Percentiles rank a stretch among this genome's conserved stretches.
Conservation (phyloP, 92 coral and sea anemone species). For the Epizoanthus rinbou region DNA sequence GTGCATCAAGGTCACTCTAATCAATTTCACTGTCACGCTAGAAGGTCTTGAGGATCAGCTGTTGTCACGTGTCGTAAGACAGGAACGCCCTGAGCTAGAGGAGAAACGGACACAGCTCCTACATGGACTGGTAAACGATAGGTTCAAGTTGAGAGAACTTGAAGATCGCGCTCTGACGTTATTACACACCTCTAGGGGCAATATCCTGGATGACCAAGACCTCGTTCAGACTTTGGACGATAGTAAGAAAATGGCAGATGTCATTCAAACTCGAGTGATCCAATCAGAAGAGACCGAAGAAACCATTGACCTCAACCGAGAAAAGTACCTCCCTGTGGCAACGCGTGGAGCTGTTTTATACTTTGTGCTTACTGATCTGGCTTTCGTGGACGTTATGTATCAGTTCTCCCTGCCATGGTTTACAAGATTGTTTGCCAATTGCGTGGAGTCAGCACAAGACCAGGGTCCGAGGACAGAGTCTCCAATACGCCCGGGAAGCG, state of each 20-base stretch:
- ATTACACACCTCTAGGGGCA: conserved; percentile 86
- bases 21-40: conserved; percentile 94
- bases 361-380: conserved; percentile 87
- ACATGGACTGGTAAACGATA: conserved; percentile 79
- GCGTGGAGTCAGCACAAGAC: conserved; percentile 70
- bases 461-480: conserved; percentile 62
- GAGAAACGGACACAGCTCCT: conserved; percentile 70
- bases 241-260: conserved; percentile 92
- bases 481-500: conserved; percentile 88
- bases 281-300: conserved; percentile 87
- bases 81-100: conserved; percentile 87
- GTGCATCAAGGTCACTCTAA: conserved; percentile 88
- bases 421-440: conserved; percentile 78
- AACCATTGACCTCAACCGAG: conserved; percentile 74
- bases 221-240: conserved; percentile 88
- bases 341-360: conserved; percentile 92
- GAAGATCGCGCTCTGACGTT: conserved; percentile 86
- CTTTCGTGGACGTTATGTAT: conserved; percentile 88
- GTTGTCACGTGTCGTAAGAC: conserved; percentile 89
- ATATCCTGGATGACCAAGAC: conserved; percentile 94
- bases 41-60: conserved; percentile 97
- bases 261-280: conserved; percentile 81
- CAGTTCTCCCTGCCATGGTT: conserved; percentile 96
- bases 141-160: conserved; percentile 82
- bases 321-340: conserved; percentile 88